A percentile compares a stretch with the other conserved stretches of the same genome.
Conservation (phyloP, 1,140 invertebrate species). For the Schmidtea mediterranea region DNA sequence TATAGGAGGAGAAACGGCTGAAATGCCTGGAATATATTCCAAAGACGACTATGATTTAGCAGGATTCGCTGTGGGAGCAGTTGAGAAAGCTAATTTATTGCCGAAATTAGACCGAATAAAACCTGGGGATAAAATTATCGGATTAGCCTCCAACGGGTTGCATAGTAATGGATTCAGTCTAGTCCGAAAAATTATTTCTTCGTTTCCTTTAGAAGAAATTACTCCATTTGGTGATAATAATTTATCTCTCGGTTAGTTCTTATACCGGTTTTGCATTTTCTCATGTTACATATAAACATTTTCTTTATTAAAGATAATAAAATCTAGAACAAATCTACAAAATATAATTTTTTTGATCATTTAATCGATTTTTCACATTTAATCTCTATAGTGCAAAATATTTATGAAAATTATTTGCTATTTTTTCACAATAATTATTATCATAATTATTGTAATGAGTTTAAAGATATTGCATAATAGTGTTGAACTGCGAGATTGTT, state of each 20-base stretch:
- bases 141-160: constrained; percentile 54
- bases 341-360: not conserved
- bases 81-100: constrained; percentile 43
- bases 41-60: constrained; percentile 67
- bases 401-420: no score
- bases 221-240: constrained; percentile 44
- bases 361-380: not conserved
- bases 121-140: constrained; percentile 53
- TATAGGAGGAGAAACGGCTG: constrained; percentile 67
- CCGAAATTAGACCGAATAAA: constrained; percentile 41
- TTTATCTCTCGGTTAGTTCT: constrained; percentile 25
- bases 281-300: not conserved
- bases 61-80: constrained; percentile 71
- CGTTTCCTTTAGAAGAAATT: constrained; percentile 35
- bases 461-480: no score
- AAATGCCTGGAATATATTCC: constrained; percentile 75
- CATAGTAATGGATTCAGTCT: constrained; percentile 90
- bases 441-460: no score
- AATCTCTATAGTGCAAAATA: not conserved
- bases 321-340: not conserved
- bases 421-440: no score
- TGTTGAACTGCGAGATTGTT: no score
- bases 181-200: constrained; percentile 49
- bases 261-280: no score
- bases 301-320: not conserved